These are phyloP conservation scores for Acheta domesticus DNA, from an alignment of 2,888 invertebrate species.

Conservation along the genomic window DNA sequence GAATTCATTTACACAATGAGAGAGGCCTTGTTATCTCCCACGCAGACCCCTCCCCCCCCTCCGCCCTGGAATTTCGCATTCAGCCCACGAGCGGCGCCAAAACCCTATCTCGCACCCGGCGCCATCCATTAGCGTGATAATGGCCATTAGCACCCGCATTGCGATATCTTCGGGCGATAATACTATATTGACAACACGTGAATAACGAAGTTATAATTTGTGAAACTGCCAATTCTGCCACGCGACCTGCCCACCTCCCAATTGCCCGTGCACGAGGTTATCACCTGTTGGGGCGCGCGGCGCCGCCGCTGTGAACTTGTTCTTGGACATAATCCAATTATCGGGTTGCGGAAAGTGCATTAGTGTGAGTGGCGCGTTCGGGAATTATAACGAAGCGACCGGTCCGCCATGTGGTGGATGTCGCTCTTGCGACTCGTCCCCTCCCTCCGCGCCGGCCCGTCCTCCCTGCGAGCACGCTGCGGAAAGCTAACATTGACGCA, in stretches of 20 bases:
- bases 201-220: conserved; percentile 18
- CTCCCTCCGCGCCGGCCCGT: no score
- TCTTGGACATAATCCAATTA: conserved; percentile 18
- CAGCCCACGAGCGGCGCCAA: background rate
- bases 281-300: background rate
- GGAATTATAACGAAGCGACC: no score
- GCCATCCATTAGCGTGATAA: background rate
- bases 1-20: no score
- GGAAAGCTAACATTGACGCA: no score
- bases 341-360: background rate
- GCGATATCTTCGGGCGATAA: conserved; percentile 6
- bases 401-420: no score
- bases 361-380: no score
- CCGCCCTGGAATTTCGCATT: no score
- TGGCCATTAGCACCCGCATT: background rate
- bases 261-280: background rate
- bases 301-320: background rate
- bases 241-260: background rate
- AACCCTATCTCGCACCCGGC: conserved; percentile 5
- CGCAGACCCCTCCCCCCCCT: no score
- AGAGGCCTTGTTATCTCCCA: no score
- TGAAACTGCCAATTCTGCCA: background rate
- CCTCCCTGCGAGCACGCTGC: no score
- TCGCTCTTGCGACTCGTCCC: no score
- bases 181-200: background rate